Base-by-base conservation (phyloP, 1,140 invertebrate species). In the Agrilus planipennis region DNA sequence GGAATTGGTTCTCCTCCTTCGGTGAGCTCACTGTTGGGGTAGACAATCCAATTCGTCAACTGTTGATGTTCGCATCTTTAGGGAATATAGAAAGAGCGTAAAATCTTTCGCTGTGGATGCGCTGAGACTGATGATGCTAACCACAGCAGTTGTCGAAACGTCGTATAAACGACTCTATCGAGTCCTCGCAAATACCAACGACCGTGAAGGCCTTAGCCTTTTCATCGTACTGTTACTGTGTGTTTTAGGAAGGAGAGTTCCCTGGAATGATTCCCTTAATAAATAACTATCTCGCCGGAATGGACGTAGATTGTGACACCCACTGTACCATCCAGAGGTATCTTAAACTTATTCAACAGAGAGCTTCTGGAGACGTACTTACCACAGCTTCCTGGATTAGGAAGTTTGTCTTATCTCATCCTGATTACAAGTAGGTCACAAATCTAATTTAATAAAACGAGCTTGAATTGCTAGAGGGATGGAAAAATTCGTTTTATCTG, bases 241-340 rank as follows among this genome's bases (percentile, higher is more conserved):
- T 44, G 40, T 58, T 58, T 27, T 44, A 83, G 82, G 79, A 79
- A 41, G 78, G 76, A 18, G 74, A 82, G 41, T 99, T 98, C 68
- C 90, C 90, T 27, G 95, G 95, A n/a, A 67, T 98, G 46, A 79
- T 97, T 40, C 84, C 92, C 6, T 64, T 99, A 35, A 90, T 99
- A 23, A 82, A 91, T 53, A 87, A 85, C 49, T 99, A 96, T 64
- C 69, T 98, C 45, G 80, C 79, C 39, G 82, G 79, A 32, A 89
- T 96, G 77, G 91, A 97, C 61, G 82, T 95, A 31, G 93, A 97
- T 69, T 87, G 90, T 4, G 91, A 95, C 61, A 94, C 89, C 17
- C 86, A 92, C 57, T 98, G 93, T 66, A 94, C 91, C 3, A 87
- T 99, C 50, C 83, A 89, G 62, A 87, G 96, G 65, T 99, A 99